Evolutionary conservation across 1,140 invertebrate species (phyloP).

Genomic region (Halesus radiatus): DNA sequence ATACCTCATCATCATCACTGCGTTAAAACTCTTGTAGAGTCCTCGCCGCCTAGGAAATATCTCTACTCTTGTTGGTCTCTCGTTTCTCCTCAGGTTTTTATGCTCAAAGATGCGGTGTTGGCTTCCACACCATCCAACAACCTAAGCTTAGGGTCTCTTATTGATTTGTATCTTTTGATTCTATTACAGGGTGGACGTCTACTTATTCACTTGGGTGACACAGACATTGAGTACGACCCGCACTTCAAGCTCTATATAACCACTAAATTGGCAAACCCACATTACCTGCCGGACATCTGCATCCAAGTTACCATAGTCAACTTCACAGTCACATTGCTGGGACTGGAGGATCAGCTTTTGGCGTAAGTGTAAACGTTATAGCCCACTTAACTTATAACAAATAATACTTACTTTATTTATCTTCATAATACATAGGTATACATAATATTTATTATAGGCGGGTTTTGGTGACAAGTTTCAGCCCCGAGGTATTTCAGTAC

Average conservation of each 20-base stretch:
- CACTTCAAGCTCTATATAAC: conserved; percentile 91
- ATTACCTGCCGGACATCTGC: conserved; percentile 91
- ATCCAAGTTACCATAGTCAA: conserved; percentile 93
- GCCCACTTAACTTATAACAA: no score
- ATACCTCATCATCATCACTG: not conserved
- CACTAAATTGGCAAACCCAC: conserved; percentile 91
- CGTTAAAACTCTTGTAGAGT: not conserved
- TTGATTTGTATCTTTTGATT: no score
- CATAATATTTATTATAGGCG: no score
- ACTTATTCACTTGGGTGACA: conserved; percentile 85
- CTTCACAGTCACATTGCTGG: conserved; percentile 88
- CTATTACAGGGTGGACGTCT: conserved; percentile 76
- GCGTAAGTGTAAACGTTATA: conserved; percentile 68
- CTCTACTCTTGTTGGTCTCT: no score
- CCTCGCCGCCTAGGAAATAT: not conserved
- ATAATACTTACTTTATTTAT: no score
- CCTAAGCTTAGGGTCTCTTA: no score
- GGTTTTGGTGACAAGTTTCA: no score
- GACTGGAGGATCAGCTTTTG: conserved; percentile 90
- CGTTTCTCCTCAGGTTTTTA: no score
- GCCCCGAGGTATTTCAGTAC: no score
- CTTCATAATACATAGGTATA: no score
- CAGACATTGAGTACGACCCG: conserved; percentile 87
- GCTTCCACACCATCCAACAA: no score
- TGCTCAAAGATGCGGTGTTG: no score